Evolutionary conservation across 2,797 vertebrate genomes (phyloP).

Genomic region (Rhinogobio ventralis): DNA sequence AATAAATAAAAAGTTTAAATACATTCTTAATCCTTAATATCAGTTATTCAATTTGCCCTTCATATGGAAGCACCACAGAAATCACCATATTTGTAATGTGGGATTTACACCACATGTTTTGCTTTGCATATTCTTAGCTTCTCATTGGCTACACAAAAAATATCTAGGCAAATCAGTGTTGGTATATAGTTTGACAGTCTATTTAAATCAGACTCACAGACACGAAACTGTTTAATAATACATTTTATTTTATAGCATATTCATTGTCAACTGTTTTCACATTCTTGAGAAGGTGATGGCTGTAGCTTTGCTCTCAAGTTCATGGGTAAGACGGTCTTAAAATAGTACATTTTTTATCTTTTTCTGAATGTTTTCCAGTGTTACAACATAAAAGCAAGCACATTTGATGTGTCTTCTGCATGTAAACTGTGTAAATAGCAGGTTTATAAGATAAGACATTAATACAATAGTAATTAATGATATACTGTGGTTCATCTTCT

Average conservation of each 20-base stretch:
- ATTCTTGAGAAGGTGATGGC: background rate
- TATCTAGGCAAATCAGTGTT: constrained; percentile 22
- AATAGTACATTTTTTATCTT: too few species aligned
- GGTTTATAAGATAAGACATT: background rate
- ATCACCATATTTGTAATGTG: constrained; percentile 8
- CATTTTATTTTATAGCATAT: background rate
- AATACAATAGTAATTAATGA: background rate
- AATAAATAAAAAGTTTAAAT: background rate
- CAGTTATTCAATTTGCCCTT: constrained; percentile 6
- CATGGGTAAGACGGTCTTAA: constrained; percentile 29
- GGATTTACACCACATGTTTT: background rate
- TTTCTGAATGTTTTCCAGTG: background rate
- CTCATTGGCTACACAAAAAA: background rate
- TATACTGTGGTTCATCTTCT: background rate
- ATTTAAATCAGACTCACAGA: constrained; percentile 14
- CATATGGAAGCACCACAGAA: background rate
- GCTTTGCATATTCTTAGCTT: constrained; percentile 13
- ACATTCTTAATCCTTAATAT: background rate
- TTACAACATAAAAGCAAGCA: background rate
- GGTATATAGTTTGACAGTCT: constrained; percentile 31
- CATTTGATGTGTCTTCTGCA: background rate
- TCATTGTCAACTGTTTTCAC: background rate
- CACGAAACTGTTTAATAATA: background rate
- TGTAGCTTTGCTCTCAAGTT: background rate
- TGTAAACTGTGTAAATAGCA: background rate